These are phyloP conservation scores for Leptarthrus brevirostris DNA, from an alignment of 2,888 invertebrate genomes.

Conservation along the genomic window DNA sequence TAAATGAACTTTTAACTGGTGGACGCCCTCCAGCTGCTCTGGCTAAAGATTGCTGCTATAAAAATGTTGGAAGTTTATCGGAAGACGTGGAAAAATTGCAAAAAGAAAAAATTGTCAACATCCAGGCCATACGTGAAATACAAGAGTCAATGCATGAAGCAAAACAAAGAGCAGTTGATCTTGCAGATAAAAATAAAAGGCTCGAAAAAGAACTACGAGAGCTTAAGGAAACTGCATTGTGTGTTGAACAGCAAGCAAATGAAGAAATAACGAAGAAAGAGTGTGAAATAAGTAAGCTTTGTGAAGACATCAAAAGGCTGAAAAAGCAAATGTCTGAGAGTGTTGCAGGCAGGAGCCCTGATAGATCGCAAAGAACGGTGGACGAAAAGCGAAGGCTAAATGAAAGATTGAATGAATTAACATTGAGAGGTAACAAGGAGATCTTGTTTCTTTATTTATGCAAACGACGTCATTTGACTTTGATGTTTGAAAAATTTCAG, in stretches of 20 bases:
- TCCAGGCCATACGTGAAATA: conserved; percentile 61
- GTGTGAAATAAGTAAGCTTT: conserved; percentile 62
- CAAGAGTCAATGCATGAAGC: conserved; percentile 75
- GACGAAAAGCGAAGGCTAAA: conserved; percentile 72
- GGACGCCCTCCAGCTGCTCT: conserved; percentile 75
- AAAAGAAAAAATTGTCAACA: conserved; percentile 70
- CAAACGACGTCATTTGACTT: too few relatives aligned
- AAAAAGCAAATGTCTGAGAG: conserved; percentile 37
- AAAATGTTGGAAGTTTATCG: conserved; percentile 69
- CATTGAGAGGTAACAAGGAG: conserved; percentile 70
- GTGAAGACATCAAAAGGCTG: conserved; percentile 57
- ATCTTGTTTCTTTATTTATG: not conserved
- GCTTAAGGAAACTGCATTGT: conserved; percentile 79
- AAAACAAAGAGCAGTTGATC: conserved; percentile 78
- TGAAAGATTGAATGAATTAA: conserved; percentile 72
- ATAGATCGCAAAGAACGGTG: conserved; percentile 58
- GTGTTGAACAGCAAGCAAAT: conserved; percentile 82
- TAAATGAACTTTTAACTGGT: conserved; percentile 77
- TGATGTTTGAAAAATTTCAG: conserved; percentile 59
- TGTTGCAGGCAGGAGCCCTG: not conserved
- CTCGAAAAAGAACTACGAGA: conserved; percentile 79
- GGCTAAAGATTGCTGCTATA: conserved; percentile 75
- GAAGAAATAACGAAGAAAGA: conserved; percentile 73
- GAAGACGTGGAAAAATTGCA: conserved; percentile 72
- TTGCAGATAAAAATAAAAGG: conserved; percentile 79